Evolutionary conservation across 1,140 invertebrate species (phyloP).

Genomic region (Lucilia cuprina): DNA sequence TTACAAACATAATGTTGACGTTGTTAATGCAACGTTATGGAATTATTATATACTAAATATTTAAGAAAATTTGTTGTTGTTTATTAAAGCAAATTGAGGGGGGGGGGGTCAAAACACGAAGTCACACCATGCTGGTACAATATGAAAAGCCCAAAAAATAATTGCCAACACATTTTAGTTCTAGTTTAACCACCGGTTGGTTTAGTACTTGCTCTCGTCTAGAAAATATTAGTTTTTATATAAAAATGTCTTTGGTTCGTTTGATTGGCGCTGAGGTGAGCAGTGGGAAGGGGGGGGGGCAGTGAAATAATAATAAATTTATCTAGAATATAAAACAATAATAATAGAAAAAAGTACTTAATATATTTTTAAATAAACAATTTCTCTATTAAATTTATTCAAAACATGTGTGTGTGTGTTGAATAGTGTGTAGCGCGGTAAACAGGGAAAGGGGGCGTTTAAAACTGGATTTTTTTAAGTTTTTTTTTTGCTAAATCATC

Average conservation of each 20-base stretch:
- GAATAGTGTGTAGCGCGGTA: no score
- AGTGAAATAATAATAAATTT: not conserved
- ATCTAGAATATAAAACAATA: not conserved
- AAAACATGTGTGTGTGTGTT: no score
- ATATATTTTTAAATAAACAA: no score
- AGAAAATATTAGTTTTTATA: conserved; percentile 40
- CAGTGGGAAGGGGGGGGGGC: no score
- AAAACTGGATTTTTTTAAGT: no score
- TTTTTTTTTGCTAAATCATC: no score
- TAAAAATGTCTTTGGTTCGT: conserved; percentile 55
- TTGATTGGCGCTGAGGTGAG: conserved; percentile 58
- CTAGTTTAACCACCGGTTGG: conserved; percentile 54
- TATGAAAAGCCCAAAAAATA: not conserved
- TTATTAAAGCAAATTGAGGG: not conserved
- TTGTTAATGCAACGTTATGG: not conserved
- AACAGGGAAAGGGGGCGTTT: no score
- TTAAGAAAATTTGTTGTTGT: not conserved
- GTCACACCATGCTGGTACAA: not conserved
- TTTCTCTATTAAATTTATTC: no score
- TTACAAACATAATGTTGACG: not conserved
- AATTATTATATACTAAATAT: not conserved
- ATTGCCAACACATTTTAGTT: conserved; percentile 49
- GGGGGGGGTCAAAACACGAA: not conserved
- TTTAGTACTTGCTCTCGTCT: conserved; percentile 41
- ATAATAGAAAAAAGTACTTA: no score